Evolutionary conservation across 2,113 vertebrate species (phyloP).

Genomic region (Aphyosemion australe): DNA sequence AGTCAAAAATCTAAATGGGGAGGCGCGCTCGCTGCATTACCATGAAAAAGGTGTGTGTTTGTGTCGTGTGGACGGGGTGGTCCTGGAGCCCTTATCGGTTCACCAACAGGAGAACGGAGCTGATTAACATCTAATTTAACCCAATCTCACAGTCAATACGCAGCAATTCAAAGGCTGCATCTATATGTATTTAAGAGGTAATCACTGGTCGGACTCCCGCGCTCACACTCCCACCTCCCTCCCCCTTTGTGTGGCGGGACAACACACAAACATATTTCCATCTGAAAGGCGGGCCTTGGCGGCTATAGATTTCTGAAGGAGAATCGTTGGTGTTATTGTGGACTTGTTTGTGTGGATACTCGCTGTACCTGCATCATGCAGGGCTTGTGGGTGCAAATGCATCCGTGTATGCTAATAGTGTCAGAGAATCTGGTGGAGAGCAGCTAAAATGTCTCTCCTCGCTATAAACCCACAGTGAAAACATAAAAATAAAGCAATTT

Average conservation of each 20-base stretch:
- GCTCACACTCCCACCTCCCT: constrained; percentile 12
- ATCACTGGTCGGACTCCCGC: constrained; percentile 63
- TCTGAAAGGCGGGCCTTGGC: constrained; percentile 73
- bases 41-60: constrained; percentile 66
- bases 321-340: constrained; percentile 69
- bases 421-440: constrained; percentile 5
- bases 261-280: constrained; percentile 81
- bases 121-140: constrained; percentile 85
- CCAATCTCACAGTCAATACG: constrained; percentile 69
- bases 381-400: constrained; percentile 19
- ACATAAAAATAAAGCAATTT: neutral
- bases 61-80: constrained; percentile 47
- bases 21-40: constrained; percentile 63
- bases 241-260: constrained; percentile 53
- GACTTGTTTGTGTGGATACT: constrained; percentile 45
- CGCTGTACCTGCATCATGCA: constrained; percentile 44
- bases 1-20: constrained; percentile 66
- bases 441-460: neutral
- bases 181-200: constrained; percentile 78
- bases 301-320: constrained; percentile 63
- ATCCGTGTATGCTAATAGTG: constrained; percentile 16
- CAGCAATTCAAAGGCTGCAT: constrained; percentile 66
- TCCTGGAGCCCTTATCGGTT: constrained; percentile 75
- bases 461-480: neutral
- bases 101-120: constrained; percentile 76